Evolutionary conservation across 2,113 vertebrate genomes (phyloP), one percentile per base, ranked within the genome.

Genomic region (Neoarius graeffei): DNA sequence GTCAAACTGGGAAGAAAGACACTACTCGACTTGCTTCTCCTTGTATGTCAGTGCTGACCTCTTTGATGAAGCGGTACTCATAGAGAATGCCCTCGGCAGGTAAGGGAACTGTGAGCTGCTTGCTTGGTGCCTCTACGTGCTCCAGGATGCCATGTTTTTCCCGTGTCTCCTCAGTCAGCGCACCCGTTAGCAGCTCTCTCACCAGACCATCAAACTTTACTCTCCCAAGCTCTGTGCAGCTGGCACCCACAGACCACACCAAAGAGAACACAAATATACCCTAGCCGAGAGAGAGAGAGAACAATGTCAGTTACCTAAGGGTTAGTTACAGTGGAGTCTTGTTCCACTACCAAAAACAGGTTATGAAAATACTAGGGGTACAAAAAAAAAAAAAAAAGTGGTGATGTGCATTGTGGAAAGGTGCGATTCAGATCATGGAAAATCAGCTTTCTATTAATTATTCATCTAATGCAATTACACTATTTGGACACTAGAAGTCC

Each of bases 201-300:
- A 96, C 91, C 83, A 98, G 88, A 57, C 91, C 93, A 87, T 96
- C 95, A 93, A 98, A 98, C 91, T 95, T 97, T 52, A 94, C 62
- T 4, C 96, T 93, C 27, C 97, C 96, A 0, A 93, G 86, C 64
- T 96, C 95, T 57, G 93, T 95, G 91, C 97, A 97, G 92, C 95
- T 97, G 90, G 96, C 97, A n/a, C 97, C 98, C 11, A 98, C 17
- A 17, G 97, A 99, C 98, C 97, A 99, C 84, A 94, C 94, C 42
- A 54, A 89, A 64, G 96, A 96, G 93, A 99, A 99, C 14, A 97
- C 90, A 88, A 97, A 98, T 77, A 96, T 97, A 50, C 97, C 96
- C 97, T 98, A 87, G 8, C 11, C 7, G 54, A 89, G 81, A 27
- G 4, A 88, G n/a, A 87, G 9, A 48, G 66, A 57, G 2, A 76